Base-by-base conservation (phyloP, 2,797 vertebrate species). In the Pygocentrus nattereri region DNA sequence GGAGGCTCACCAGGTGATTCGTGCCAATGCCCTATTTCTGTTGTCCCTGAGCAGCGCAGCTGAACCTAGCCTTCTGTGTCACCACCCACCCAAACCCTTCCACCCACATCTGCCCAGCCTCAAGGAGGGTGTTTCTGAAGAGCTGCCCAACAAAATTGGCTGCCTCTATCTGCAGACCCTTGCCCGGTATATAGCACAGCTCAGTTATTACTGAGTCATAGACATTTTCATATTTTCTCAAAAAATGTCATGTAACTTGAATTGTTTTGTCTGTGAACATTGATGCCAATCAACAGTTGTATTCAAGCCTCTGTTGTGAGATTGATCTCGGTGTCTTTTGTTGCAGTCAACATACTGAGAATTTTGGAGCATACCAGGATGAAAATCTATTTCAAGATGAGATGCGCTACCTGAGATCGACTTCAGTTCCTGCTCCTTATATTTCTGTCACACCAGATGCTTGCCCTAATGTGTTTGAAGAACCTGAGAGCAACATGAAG, bases 1-100 rank as follows among this genome's bases (percentile, higher is more conserved):
- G 98, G 98, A 99, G 93, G 97, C 98, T 75, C 98, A 99, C 90
- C 98, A 99, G 93, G 98, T 99, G 89, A 99, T 99, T 82, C 97
- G 97, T 88, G 97, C 98, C 34, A 99, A 99, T 2, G 97, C 98
- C 3, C 90, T 99, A 80, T 99, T 99, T 91, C 95, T 99, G 76
- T 93, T 99, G 76, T 99, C 98, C 0, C 93, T 99, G 88, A 99
- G 98, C 91, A 99, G 98, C 44, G 98, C 98, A 0, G 98, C 98
- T 0, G 98, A 99, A 73, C 97, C 98, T 69, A 99, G 94, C 87
- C 94, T 99, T 88, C 92, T 99, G 38, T 99, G 97, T 89, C 98
- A 99, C 88, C 96, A 99, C 79, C 97, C 97, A 71, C 90, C 96
- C 56, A 96, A 97, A 83, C 95, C 97, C 18, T 95, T 97, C 88